Evolutionary conservation across 1,140 invertebrate species (phyloP), one percentile per base, ranked within the genome.

Genomic region (Zophobas atratus): DNA sequence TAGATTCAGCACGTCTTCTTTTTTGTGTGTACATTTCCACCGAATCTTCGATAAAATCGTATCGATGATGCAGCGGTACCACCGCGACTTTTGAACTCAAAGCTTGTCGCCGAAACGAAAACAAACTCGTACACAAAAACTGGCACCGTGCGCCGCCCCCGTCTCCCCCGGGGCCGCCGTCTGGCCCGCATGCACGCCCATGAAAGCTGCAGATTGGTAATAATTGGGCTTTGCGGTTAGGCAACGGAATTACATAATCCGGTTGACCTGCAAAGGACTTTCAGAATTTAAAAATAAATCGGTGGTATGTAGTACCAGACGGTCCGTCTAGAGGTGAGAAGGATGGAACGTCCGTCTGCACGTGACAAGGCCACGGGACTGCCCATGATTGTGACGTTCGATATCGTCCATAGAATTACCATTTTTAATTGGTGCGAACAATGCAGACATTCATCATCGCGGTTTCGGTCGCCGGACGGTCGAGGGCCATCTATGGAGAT

Each of bases 271-370:
- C 55, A 77, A 60, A 72, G 67, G 67, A 48, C 76, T 49, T 77
- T 77, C 67, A 51, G 43, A 53, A 57, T 73, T 71, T 78, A 78
- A 74, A 74, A 78, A 78, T 78, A 78, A 70, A 67, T 48, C 35
- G 51, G 70, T 56, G 70, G 57, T 67, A 67, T 67, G 60, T 70
- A 60, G 70, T 74, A 73, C 71, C 71, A 78, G 77, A 78, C 77
- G 77, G 71, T 33, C 56, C 70, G 77, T 78, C 77, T 78, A 71
- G 77, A 78, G 77, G 77, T 78, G 77, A 78, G 60, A 78, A 78
- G 57, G 70, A 78, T 73, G 77, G 77, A 78, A 78, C 74, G 77
- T 67, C 70, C 55, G 70, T 78, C 76, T 78, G 71, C 77, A 74
- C 77, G 77, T 78, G 77, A 74, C 77, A 78, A 78, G 71, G 72